Percentiles rank a stretch among this genome's conserved stretches.
Evolutionary conservation across 2,888 invertebrate species (phyloP).

Genomic region (Lissonota sp.): DNA sequence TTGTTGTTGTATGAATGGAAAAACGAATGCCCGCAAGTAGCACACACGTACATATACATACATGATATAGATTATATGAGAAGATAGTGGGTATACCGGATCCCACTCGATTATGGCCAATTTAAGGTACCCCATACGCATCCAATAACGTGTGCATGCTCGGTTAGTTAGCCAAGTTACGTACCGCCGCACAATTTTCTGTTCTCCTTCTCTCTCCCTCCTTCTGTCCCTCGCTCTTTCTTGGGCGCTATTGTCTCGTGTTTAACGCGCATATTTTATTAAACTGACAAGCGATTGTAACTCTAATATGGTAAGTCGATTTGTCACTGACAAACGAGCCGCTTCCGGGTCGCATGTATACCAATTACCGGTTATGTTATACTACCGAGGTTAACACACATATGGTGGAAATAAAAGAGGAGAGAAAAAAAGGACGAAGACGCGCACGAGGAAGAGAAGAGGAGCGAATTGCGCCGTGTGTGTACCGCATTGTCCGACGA

Average conservation of each 20-base stretch:
- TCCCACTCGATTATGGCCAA: slow-evolving; percentile 11
- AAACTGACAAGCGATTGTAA: slow-evolving; percentile 63
- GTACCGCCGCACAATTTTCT: slow-evolving; percentile 2
- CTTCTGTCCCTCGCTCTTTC: not conserved
- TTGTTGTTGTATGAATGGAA: no score
- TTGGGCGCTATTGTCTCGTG: slow-evolving; percentile 48
- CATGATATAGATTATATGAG: no score
- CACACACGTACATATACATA: no score
- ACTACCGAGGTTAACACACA: slow-evolving; percentile 31
- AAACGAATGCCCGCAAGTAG: no score
- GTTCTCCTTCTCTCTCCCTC: not conserved
- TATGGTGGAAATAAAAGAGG: slow-evolving; percentile 20
- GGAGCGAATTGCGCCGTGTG: slow-evolving; percentile 64
- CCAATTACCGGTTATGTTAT: slow-evolving; percentile 61
- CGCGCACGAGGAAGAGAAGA: slow-evolving; percentile 68
- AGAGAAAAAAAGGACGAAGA: slow-evolving; percentile 39
- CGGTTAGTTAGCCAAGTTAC: slow-evolving; percentile 34
- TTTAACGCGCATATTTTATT: slow-evolving; percentile 55
- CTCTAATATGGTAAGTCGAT: slow-evolving; percentile 65
- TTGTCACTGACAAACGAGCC: slow-evolving; percentile 65
- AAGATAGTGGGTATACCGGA: not conserved
- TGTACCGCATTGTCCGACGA: slow-evolving; percentile 14
- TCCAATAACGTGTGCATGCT: slow-evolving; percentile 11
- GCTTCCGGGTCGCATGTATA: slow-evolving; percentile 60
- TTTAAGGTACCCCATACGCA: slow-evolving; percentile 5